These are phyloP conservation scores for Drosophila limbata DNA, from an alignment of 2,888 invertebrate genomes.

Conservation along the genomic window DNA sequence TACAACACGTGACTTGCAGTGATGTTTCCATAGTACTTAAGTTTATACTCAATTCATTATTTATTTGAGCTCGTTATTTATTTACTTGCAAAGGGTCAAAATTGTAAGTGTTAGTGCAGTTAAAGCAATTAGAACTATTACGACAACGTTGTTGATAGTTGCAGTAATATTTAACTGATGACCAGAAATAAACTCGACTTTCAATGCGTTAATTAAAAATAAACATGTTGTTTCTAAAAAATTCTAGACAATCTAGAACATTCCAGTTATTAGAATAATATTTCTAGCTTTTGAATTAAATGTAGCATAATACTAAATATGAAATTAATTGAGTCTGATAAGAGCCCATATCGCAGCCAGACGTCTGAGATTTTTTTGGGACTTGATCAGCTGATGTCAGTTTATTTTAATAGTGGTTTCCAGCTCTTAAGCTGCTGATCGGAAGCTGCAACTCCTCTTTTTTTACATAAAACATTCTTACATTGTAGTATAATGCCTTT, in stretches of 20 bases:
- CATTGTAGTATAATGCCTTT: too few species aligned
- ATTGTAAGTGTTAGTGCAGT: not conserved
- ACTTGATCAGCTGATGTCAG: not conserved
- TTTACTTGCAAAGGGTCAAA: not conserved
- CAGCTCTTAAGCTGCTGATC: too few species aligned
- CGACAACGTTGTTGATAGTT: not conserved
- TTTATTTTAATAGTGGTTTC: too few species aligned
- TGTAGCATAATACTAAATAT: not conserved
- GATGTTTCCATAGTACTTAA: not conserved
- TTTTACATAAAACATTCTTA: too few species aligned
- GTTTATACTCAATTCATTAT: not conserved
- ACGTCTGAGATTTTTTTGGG: not conserved
- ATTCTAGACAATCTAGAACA: not conserved
- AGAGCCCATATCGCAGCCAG: not conserved
- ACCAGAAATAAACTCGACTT: not conserved
- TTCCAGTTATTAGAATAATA: not conserved
- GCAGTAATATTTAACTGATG: not conserved
- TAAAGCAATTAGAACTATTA: not conserved
- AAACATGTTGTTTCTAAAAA: not conserved
- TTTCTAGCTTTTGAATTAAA: not conserved
- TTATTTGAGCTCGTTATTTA: not conserved
- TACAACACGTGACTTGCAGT: not conserved
- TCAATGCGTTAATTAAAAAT: not conserved
- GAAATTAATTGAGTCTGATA: too few species aligned
- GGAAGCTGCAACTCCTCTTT: too few species aligned